Conservation (phyloP, 2,888 invertebrate species). For the Monoplex corrugatus region DNA sequence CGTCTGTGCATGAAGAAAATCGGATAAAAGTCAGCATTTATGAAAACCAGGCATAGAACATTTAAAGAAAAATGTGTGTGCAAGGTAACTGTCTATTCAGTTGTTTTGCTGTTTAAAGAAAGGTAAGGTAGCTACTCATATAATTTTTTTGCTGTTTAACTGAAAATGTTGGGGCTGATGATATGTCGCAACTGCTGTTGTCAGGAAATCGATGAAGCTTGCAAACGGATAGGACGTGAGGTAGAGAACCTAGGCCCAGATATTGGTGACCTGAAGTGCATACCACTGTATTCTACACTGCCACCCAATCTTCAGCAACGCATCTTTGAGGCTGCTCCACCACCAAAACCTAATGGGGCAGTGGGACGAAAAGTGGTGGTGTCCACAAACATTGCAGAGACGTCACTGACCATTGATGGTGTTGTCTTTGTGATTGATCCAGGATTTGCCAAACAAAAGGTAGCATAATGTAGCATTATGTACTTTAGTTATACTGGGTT, state of each 20-base stretch:
- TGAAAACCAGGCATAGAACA: too few relatives aligned
- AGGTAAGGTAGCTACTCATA: too few relatives aligned
- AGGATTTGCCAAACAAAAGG: slow-evolving; percentile 99
- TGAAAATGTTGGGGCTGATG: background rate
- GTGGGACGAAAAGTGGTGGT: slow-evolving; percentile 97
- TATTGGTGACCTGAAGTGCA: slow-evolving; percentile 98
- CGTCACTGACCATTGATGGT: slow-evolving; percentile 98
- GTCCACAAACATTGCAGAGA: slow-evolving; percentile 99
- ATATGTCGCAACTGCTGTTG: background rate
- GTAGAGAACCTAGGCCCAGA: slow-evolving; percentile 97
- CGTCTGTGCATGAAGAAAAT: too few relatives aligned
- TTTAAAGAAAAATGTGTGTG: too few relatives aligned
- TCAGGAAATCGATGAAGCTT: slow-evolving; percentile 98
- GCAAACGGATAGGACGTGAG: slow-evolving; percentile 97
- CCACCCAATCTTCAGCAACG: slow-evolving; percentile 98
- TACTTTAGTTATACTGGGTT: too few relatives aligned
- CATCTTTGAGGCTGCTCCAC: slow-evolving; percentile 98
- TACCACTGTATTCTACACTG: slow-evolving; percentile 98
- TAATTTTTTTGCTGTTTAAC: too few relatives aligned
- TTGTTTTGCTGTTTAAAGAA: too few relatives aligned
- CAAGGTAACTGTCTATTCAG: too few relatives aligned
- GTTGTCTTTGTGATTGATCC: slow-evolving; percentile 99
- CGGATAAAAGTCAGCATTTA: too few relatives aligned
- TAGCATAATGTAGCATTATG: too few relatives aligned
- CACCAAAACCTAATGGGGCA: slow-evolving; percentile 92